Conservation (phyloP, 92 coral and sea anemone genomes). For the Meandrina meandrites region DNA sequence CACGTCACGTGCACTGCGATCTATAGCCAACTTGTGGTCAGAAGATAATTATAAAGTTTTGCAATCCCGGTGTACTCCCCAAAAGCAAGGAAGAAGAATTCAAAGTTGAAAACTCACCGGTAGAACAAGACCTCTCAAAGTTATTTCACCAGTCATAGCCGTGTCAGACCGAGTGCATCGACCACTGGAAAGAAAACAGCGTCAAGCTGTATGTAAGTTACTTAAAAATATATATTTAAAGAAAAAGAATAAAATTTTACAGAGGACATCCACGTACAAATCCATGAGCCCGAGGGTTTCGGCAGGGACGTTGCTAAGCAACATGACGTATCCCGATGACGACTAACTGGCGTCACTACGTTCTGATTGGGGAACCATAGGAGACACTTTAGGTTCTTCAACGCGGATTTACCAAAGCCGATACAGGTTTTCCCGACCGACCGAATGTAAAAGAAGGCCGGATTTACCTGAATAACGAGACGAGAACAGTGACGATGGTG, state of each 20-base stretch:
- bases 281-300: background rate
- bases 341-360: background rate
- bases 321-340: background rate
- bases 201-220: background rate
- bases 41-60: background rate
- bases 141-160: conserved; percentile 92
- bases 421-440: background rate
- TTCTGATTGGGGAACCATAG: background rate
- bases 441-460: too few species aligned
- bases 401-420: background rate
- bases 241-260: background rate
- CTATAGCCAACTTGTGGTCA: too few species aligned
- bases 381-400: background rate
- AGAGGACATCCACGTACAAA: background rate
- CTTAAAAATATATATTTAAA: background rate
- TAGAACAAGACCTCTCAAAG: conserved; percentile 84
- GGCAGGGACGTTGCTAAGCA: background rate
- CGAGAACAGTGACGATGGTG: conserved; percentile 79
- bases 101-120: conserved; percentile 57
- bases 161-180: conserved; percentile 84
- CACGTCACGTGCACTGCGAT: too few species aligned
- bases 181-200: conserved; percentile 51
- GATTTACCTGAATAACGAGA: conserved; percentile 76
- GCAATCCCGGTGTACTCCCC: background rate
- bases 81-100: background rate